Evolutionary conservation across 1,140 invertebrate genomes (phyloP), one percentile per base, ranked within the genome.

Genomic region (Caenorhabditis briggsae): DNA sequence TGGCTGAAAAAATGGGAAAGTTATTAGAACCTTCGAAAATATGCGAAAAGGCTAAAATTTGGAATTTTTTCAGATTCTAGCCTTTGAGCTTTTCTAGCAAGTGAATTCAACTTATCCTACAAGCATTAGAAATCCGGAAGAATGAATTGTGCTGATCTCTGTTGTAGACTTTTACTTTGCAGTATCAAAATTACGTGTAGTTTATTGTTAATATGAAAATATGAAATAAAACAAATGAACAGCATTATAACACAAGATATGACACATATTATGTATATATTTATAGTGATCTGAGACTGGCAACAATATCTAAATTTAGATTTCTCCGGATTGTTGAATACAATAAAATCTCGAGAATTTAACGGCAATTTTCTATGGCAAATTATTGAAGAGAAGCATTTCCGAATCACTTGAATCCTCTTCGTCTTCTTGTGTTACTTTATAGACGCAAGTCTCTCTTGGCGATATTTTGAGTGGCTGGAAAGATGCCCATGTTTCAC

Each of bases 321-420:
- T 11, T 70, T 46, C 18, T 33, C 3, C 33, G 1, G 33, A 33
- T 33, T 33, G 33, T 33, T 33, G 33, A 33, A 33, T 33, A 33
- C 33, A 33, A 33, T 33, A 33, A 33, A 33, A 33, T 1, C 3
- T 33, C 33, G 33, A 33, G 33, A 33, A 33, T 33, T 33, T 33
- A 33, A 33, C 33, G 33, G 33, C 33, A 33, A 33, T 33, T 33
- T n/a, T 33, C 33, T 33, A 33, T 33, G 33, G 33, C 33, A 70
- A 78, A 50, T 78, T 78, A 78, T 78, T 50, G 23, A 14, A 78
- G 70, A 11, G 70, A 78, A 0, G 70, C 70, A n/a, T 78, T 78
- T 43, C 70, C 70, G 70, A 78, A 78, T 78, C 70, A n/a, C 46
- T 78, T 50, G 70, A 78, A 14, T 78, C 33, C 11, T 78, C 70